Conservation (phyloP, 2,797 vertebrate species). For the Schizothorax lantsangensis region DNA sequence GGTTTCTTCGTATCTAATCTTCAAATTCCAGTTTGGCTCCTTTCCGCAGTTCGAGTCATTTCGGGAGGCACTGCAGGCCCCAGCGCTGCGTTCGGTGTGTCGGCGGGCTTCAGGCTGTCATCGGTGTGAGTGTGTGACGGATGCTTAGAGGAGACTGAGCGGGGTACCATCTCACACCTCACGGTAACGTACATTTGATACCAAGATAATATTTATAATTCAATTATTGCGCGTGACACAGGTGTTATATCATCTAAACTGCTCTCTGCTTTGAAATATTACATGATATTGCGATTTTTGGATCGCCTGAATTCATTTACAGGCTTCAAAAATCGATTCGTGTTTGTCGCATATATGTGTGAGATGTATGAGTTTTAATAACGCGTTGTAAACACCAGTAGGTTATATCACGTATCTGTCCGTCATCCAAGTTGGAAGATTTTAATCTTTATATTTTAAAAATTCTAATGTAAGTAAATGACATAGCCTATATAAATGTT, state of each 20-base stretch:
- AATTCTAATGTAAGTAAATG: background rate
- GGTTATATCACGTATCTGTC: background rate
- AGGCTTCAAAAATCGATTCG: constrained; percentile 47
- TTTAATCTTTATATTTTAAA: background rate
- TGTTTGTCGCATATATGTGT: constrained; percentile 46
- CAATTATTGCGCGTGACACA: background rate
- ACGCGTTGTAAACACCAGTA: background rate
- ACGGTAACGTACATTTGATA: constrained; percentile 74
- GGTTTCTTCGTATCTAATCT: constrained; percentile 45
- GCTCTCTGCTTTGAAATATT: background rate
- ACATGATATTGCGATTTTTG: background rate
- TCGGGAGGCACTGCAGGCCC: constrained; percentile 13
- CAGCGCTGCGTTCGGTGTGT: constrained; percentile 46
- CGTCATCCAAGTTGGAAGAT: background rate
- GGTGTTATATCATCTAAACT: background rate
- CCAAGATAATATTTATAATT: constrained; percentile 1
- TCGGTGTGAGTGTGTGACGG: constrained; percentile 75
- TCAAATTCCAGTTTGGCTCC: constrained; percentile 9
- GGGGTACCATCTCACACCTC: constrained; percentile 76
- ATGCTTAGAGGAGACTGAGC: constrained; percentile 76
- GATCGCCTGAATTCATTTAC: background rate
- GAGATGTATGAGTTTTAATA: constrained; percentile 19
- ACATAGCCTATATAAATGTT: background rate
- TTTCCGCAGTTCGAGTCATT: constrained; percentile 38
- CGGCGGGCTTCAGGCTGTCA: constrained; percentile 68